phyloP scores from a whole-genome alignment of 2,113 vertebrate species.

The Centropus bengalensis region DNA sequence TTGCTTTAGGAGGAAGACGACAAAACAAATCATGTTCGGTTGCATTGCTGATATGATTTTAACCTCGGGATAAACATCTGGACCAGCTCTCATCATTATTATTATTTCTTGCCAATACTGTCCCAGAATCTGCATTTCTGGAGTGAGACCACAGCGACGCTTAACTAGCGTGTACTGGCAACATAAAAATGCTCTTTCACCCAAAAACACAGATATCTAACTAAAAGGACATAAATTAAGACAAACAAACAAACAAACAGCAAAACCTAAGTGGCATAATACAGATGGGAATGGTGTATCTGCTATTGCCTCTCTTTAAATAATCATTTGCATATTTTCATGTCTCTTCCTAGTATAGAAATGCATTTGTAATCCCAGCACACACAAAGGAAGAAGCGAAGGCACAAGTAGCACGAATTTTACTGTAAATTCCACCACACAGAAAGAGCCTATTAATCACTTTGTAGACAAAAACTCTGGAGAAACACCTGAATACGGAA shows the following conservation, averaged over 20 bases:
- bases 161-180: neutral
- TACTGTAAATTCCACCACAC: neutral
- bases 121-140: neutral
- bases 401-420: neutral
- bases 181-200: neutral
- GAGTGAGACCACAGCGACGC: neutral
- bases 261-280: neutral
- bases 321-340: neutral
- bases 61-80: constrained; percentile 53
- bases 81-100: neutral
- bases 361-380: no score
- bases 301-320: neutral
- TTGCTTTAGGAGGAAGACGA: constrained; percentile 7
- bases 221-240: neutral
- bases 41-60: constrained; percentile 13
- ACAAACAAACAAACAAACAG: fast-evolving
- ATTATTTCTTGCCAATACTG: neutral
- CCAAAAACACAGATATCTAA: neutral
- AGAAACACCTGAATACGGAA: neutral
- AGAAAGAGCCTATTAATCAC: neutral
- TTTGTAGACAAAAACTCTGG: neutral
- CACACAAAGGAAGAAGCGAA: no score
- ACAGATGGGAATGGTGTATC: neutral
- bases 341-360: neutral
- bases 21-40: constrained; percentile 3